Evolutionary conservation across 2,113 vertebrate genomes (phyloP).

Genomic region (Rostratula benghalensis): DNA sequence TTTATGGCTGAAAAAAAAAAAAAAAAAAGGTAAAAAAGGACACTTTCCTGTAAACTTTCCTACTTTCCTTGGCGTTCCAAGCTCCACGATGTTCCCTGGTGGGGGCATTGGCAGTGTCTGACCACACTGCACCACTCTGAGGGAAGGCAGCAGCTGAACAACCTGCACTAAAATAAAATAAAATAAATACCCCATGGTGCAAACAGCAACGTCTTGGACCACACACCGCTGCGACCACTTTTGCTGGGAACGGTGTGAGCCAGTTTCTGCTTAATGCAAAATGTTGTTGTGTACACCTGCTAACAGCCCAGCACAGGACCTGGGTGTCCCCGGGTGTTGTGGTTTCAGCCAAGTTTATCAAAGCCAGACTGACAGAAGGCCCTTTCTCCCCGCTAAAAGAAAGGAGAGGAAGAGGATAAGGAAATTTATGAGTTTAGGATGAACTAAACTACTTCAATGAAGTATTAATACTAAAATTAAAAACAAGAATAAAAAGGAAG

Average conservation of each 20-base stretch:
- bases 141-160: not conserved
- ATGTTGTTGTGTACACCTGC: fast-evolving
- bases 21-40: not conserved
- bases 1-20: not conserved
- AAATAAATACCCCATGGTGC: not conserved
- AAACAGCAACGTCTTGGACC: not conserved
- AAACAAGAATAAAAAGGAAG: too few species aligned
- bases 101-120: not conserved
- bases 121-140: conserved; percentile 8
- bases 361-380: too few species aligned
- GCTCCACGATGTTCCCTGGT: not conserved
- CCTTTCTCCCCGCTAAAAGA: too few species aligned
- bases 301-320: not conserved
- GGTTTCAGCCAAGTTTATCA: too few species aligned
- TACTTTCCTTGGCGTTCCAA: not conserved
- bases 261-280: not conserved
- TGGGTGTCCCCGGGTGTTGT: not conserved
- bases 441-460: too few species aligned
- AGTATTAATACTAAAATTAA: too few species aligned
- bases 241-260: not conserved
- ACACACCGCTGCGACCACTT: fast-evolving
- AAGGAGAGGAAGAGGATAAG: too few species aligned
- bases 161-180: not conserved
- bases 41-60: conserved; percentile 10
- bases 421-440: too few species aligned